Evolutionary conservation across 1,140 invertebrate genomes (phyloP).

Genomic region (Glossosoma conforme): DNA sequence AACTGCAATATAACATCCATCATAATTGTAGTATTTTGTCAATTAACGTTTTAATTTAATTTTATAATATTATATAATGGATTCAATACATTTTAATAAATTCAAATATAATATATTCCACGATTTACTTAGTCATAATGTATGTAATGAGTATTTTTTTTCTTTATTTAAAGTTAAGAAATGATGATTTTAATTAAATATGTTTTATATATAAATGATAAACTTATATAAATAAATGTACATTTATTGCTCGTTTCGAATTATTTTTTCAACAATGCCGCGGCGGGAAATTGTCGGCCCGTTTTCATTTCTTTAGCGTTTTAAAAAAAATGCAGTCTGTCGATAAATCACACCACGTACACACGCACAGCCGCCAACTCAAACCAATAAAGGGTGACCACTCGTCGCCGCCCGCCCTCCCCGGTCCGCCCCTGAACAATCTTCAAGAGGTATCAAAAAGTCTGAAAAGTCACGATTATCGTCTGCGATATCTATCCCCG

Average conservation of each 20-base stretch:
- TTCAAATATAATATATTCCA: neutral
- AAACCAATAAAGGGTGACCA: neutral
- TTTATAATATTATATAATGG: too few relatives aligned
- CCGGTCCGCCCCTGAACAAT: constrained; percentile 1
- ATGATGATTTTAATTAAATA: too few relatives aligned
- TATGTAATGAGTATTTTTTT: neutral
- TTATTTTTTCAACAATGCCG: too few relatives aligned
- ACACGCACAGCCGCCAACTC: constrained; percentile 1
- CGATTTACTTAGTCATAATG: neutral
- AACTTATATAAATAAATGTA: too few relatives aligned
- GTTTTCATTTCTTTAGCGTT: too few relatives aligned
- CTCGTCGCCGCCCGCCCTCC: neutral
- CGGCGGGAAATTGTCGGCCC: too few relatives aligned
- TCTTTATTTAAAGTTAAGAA: neutral
- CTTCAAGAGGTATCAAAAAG: constrained; percentile 27
- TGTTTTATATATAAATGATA: too few relatives aligned
- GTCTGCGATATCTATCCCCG: constrained; percentile 24
- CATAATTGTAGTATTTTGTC: neutral
- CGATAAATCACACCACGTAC: too few relatives aligned
- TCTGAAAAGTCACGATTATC: constrained; percentile 33
- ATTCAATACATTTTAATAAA: neutral
- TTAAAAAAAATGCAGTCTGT: too few relatives aligned
- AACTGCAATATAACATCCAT: too few relatives aligned
- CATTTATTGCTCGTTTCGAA: too few relatives aligned
- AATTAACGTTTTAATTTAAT: neutral